phyloP scores from a whole-genome alignment of 2,797 vertebrate genomes.

The Lutjanus campechanus region DNA sequence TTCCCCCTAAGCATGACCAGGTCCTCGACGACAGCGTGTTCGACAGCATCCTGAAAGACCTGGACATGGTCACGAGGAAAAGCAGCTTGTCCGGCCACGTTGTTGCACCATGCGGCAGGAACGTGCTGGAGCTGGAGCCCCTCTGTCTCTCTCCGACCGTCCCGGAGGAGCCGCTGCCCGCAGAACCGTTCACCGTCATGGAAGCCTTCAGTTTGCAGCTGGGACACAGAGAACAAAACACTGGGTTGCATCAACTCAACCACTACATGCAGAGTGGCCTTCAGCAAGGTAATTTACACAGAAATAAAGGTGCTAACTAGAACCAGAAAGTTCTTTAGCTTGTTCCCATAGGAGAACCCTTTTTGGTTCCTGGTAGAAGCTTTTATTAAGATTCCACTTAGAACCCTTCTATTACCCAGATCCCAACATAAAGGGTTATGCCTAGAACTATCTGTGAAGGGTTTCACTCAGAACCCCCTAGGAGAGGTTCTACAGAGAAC shows the following conservation, averaged over 20 bases:
- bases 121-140: conserved; percentile 6
- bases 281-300: conserved; percentile 76
- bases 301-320: no score
- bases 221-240: conserved; percentile 61
- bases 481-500: no score
- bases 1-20: conserved; percentile 41
- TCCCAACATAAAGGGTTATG: no score
- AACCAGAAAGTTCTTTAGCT: no score
- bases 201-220: conserved; percentile 66
- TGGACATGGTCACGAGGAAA: conserved; percentile 57
- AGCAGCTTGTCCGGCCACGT: background rate
- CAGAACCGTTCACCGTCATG: conserved; percentile 52
- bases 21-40: conserved; percentile 75
- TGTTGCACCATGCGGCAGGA: conserved; percentile 1
- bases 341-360: no score
- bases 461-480: no score
- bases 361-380: no score
- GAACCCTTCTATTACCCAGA: no score
- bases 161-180: conserved; percentile 39
- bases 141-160: conserved; percentile 7
- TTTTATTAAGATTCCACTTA: no score
- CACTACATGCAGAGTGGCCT: conserved; percentile 68
- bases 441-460: no score
- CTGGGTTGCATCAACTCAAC: conserved; percentile 86
- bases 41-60: conserved; percentile 80